Evolutionary conservation across 1,140 invertebrate genomes (phyloP), one percentile per base, ranked within the genome.

Genomic region (Drosophila kikkawai): DNA sequence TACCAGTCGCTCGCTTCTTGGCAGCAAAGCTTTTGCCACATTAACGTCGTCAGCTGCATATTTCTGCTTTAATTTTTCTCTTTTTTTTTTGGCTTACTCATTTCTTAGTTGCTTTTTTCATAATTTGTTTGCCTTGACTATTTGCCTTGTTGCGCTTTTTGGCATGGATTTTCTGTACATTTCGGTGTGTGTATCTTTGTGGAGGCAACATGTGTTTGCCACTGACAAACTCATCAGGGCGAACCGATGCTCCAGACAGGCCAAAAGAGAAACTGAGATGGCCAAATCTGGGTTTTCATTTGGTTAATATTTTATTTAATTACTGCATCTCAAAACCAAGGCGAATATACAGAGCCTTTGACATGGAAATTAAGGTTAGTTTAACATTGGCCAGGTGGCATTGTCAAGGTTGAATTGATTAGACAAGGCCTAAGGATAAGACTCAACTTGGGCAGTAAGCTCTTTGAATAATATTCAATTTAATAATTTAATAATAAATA

Each of bases 111-210:
- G 61, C 63, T 82, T 82, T 78, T 77, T 78, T 57, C 61, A 78
- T 78, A 80, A 80, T 80, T 80, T 81, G 65, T 61, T 76, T 75
- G 80, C 79, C 64, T 75, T 75, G 70, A 79, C 70, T 79, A 75
- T 83, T 83, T 83, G 70, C 70, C 80, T 82, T 79, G 71, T 79
- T 83, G 81, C 76, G 76, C 81, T 79, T 79, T 79, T 83, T 83
- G 60, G 29, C 44, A 79, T 69, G 56, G 39, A 36, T 37, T 41
- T 41, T 55, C 34, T 70, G 69, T 37, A 55, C 51, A 22, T 37
- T 37, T 37, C 34, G 34, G 36, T 44, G 29, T 56, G 63, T 68
- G 39, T 60, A 37, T 80, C 66, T 80, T 70, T 81, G 56, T 63
- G 73, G 47, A 56, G 56, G 36, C 65, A 79, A 82, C 80, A 75